Evolutionary conservation across 2,888 invertebrate species (phyloP), one percentile per base, ranked within the genome.

Genomic region (Loripinus fragilis): DNA sequence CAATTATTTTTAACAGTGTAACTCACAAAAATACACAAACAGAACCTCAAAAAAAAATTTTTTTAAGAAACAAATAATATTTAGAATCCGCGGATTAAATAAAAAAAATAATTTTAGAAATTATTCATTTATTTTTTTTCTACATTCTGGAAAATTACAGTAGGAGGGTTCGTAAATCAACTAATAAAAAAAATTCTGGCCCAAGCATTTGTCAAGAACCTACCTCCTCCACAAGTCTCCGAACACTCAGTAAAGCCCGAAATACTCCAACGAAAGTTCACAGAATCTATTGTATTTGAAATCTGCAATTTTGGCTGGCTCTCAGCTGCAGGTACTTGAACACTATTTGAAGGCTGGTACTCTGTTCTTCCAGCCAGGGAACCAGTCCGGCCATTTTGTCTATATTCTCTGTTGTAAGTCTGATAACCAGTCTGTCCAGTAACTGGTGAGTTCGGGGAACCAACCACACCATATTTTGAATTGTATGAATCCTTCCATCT

Each of bases 201-300:
- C n/a, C n/a, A n/a, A n/a, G n/a, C n/a, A n/a, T n/a, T n/a, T n/a
- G n/a, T n/a, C n/a, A 38, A 38, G 7, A 38, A 69, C 81, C 83
- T 76, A 91, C 91, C 91, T 86, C 89, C 90, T 12, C 91, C 91
- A 80, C 91, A 91, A 8, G 89, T 84, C 90, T 96, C 96, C 0
- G 97, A 96, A 92, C 98, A 98, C 20, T 96, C 95, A 0, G 96
- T 96, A 87, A 96, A 96, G 0, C 96, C 96, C 5, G 96, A 94
- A 55, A 97, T 95, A 92, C 96, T 97, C 98, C 98, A 98, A 1
- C 95, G 78, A 73, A 88, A 91, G 48, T 86, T 83, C 10, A 82
- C 72, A 25, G 84, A 79, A 76, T 83, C 86, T 20, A 84, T 73
- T 0, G 84, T 80, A 50, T 80, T 76, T 25, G 85, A 77, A n/a